Evolutionary conservation across 2,888 invertebrate genomes (phyloP).

Genomic region (Pyrrhia umbra): DNA sequence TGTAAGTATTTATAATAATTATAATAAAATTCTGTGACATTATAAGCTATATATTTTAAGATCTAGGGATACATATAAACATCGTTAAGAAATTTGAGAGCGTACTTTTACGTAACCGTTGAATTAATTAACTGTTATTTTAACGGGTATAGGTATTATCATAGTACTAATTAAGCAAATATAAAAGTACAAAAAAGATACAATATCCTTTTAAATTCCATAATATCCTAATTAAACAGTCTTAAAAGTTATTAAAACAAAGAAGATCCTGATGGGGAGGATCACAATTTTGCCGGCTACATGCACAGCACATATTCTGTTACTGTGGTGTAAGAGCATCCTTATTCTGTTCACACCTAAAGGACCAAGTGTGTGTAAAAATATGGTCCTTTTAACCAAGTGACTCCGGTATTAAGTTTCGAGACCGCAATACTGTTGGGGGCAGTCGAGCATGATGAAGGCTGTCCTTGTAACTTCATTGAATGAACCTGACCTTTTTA

Average conservation of each 20-base stretch:
- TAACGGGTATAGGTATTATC: too few relatives aligned
- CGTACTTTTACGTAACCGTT: too few relatives aligned
- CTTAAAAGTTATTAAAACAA: not conserved
- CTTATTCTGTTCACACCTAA: slow-evolving; percentile 25
- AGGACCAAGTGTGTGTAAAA: slow-evolving; percentile 15
- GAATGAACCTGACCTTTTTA: slow-evolving; percentile 37
- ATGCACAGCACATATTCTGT: slow-evolving; percentile 7
- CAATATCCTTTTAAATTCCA: too few relatives aligned
- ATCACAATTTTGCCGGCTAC: not conserved
- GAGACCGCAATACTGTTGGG: slow-evolving; percentile 33
- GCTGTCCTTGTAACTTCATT: slow-evolving; percentile 47
- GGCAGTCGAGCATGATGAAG: slow-evolving; percentile 43
- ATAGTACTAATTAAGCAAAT: too few relatives aligned
- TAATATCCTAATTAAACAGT: too few relatives aligned
- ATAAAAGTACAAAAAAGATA: too few relatives aligned
- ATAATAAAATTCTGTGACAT: slow-evolving; percentile 1
- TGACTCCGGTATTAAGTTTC: slow-evolving; percentile 49
- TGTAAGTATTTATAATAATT: slow-evolving; percentile 12
- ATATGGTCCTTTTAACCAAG: slow-evolving; percentile 11
- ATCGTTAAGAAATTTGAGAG: too few relatives aligned
- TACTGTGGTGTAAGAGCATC: slow-evolving; percentile 4
- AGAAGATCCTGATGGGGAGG: too few relatives aligned
- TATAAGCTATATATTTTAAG: not conserved
- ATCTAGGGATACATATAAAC: too few relatives aligned
- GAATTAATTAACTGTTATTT: too few relatives aligned